Evolutionary conservation across 2,113 vertebrate genomes (phyloP), one percentile per base, ranked within the genome.

Genomic region (Chroicocephalus ridibundus): DNA sequence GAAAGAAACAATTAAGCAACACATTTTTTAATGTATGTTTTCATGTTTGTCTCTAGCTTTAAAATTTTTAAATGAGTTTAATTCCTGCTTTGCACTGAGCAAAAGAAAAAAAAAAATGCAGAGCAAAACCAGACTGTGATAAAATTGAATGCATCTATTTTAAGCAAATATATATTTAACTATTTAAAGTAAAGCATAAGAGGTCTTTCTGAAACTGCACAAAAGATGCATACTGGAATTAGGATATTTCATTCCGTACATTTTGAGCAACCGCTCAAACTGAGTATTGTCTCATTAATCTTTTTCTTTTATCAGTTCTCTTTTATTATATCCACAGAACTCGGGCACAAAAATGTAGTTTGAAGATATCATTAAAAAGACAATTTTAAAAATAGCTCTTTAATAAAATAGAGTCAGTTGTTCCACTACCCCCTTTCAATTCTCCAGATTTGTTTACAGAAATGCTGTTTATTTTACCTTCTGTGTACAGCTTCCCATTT

Each of bases 341-440:
- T 44, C 24, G 16, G n/a, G 51, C 14, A 71, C 7, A 54, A 49
- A 88, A 71, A 46, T 9, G 6, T 29, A 10, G 4, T 51, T 46
- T 49, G 21, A 82, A 12, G 29, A 24, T 8, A 82, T 20, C 4
- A 60, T 44, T 27, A 58, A 82, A 88, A 60, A 3, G 1, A n/a
- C 6, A 40, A 36, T 6, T 60, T 79, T 32, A 31, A 42, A 32
- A 36, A 26, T 40, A 81, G 4, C 2, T 44, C 8, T 54, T 49
- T 65, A 13, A 75, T 47, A 32, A 89, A 86, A 60, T 2, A 40
- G 16, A 74, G n/a, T 32, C 9, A 10, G 5, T 55, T 75, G 40
- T 22, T 75, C 44, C 11, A 31, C 9, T 21, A 20, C 1, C 1
- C 9, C 3, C 4, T 31, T 64, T 68, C 1, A 1, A 0, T 80